A percentile compares a stretch with the other conserved stretches of the same genome.
Conservation (phyloP, 2,113 vertebrate genomes). For the Vireo altiloquus region DNA sequence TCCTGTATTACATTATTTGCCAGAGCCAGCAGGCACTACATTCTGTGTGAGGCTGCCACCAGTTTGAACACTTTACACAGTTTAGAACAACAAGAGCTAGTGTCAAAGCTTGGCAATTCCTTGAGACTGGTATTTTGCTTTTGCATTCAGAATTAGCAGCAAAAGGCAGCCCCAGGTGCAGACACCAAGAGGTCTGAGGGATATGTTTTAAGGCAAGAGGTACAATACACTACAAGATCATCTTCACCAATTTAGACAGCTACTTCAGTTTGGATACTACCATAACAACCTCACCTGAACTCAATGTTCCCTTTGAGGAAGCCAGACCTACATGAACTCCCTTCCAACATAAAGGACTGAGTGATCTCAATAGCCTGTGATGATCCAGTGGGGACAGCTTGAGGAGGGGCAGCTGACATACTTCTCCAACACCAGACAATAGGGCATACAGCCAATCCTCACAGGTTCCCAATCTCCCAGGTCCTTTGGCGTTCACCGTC, state of each 20-base stretch:
- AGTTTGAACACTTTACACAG: background rate
- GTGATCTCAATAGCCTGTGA: background rate
- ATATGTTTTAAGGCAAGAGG: background rate
- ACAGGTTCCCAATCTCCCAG: background rate
- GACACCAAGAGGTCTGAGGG: accelerated
- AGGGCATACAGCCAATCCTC: background rate
- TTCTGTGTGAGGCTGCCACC: background rate
- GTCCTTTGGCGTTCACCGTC: background rate
- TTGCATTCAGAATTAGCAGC: background rate
- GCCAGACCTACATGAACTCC: background rate
- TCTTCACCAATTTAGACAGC: background rate
- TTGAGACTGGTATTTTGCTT: background rate
- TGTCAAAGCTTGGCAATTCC: background rate
- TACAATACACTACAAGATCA: background rate
- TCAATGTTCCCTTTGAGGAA: background rate
- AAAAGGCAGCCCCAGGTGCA: background rate
- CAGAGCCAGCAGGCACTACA: background rate
- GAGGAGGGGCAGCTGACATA: background rate
- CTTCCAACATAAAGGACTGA: background rate
- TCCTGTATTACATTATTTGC: background rate
- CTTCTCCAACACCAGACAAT: background rate
- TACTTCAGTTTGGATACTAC: background rate
- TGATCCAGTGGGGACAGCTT: background rate
- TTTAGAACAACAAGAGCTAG: background rate
- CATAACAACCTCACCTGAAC: background rate